These are phyloP conservation scores for Cantharis rufa DNA, from an alignment of 2,888 invertebrate species.

Conservation along the genomic window DNA sequence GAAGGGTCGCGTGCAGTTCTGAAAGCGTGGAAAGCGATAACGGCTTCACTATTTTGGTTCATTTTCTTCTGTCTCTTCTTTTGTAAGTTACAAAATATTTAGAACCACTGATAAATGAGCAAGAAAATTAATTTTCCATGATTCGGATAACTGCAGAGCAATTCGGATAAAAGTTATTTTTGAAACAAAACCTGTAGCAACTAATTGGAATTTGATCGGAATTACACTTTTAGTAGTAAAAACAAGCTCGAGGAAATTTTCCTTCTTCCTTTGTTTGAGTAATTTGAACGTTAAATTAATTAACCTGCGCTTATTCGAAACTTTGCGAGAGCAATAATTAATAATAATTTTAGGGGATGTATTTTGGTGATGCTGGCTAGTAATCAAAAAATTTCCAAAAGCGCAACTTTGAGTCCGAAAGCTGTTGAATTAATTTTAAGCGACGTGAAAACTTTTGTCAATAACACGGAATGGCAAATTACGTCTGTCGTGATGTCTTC, in stretches of 20 bases:
- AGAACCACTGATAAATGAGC: not conserved
- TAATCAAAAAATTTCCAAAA: constrained; percentile 64
- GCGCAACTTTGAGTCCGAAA: constrained; percentile 61
- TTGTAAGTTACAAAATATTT: not conserved
- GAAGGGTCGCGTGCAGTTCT: not conserved
- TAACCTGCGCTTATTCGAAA: not conserved
- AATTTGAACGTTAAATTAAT: not conserved
- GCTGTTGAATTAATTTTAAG: constrained; percentile 62
- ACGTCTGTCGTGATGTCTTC: constrained; percentile 56
- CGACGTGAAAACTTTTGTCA: constrained; percentile 65
- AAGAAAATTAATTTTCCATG: not conserved
- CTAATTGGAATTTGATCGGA: not conserved
- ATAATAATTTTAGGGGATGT: constrained; percentile 56
- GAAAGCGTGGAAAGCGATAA: not conserved
- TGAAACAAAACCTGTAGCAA: not conserved
- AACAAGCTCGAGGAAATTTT: not conserved
- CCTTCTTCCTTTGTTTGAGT: not conserved
- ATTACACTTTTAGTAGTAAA: not conserved
- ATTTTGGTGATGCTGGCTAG: constrained; percentile 65
- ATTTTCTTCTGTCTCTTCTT: not conserved
- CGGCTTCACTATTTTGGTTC: not conserved
- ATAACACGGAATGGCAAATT: constrained; percentile 67
- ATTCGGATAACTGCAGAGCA: not conserved
- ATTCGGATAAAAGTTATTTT: not conserved
- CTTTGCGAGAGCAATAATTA: constrained; percentile 25